Percentiles rank a stretch among this genome's conserved stretches.
Conservation (phyloP, 2,113 vertebrate genomes). For the Etheostoma cragini region DNA sequence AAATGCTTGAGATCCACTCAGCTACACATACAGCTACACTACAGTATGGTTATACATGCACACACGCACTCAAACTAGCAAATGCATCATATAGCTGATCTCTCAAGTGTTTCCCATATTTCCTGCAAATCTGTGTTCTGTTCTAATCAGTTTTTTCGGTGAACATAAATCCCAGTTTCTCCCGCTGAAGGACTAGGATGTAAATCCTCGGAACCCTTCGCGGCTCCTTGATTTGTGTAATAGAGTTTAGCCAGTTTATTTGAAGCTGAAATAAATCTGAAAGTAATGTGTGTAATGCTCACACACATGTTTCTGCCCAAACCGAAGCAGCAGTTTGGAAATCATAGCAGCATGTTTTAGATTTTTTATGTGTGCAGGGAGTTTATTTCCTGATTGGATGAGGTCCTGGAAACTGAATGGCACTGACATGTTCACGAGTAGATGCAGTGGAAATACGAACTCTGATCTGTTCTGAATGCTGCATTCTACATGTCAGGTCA, state of each 20-base stretch:
- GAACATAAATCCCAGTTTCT: not conserved
- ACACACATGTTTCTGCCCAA: conserved; percentile 5
- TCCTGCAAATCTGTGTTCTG: not conserved
- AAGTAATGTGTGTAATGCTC: not conserved
- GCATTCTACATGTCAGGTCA: not conserved
- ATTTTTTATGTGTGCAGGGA: conserved; percentile 29
- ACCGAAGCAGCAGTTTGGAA: conserved; percentile 30
- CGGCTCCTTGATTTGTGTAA: not conserved
- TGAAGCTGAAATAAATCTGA: conserved; percentile 20
- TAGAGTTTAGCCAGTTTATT: conserved; percentile 10
- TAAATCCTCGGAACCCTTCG: not conserved
- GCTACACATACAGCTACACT: not conserved
- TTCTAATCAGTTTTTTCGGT: not conserved
- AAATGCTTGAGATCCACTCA: too few relatives aligned
- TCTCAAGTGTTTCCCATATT: not conserved
- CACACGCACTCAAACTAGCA: not conserved
- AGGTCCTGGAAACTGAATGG: conserved; percentile 50
- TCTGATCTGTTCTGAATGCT: not conserved
- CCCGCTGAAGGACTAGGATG: not conserved
- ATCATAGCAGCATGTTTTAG: conserved; percentile 18
- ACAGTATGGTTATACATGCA: not conserved
- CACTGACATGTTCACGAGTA: not conserved
- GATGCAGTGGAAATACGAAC: conserved; percentile 2
- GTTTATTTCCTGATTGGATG: conserved; percentile 46
- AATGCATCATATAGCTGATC: not conserved